Base-by-base conservation (phyloP, 2,113 vertebrate species). In the Pseudorectes ferrugineus region DNA sequence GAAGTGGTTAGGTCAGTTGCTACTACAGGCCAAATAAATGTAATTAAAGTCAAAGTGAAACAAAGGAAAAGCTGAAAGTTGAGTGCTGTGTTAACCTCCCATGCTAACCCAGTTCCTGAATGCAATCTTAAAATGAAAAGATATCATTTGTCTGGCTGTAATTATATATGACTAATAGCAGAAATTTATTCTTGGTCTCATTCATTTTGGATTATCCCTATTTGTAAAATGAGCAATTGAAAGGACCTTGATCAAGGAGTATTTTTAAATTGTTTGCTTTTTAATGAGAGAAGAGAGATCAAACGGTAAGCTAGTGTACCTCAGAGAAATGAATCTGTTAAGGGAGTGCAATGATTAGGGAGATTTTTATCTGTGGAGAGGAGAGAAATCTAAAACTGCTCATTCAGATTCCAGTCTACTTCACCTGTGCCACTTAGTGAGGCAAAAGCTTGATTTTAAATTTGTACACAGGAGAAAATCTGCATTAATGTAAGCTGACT, bases 241-340 rank as follows among this genome's bases (percentile, higher is more conserved):
- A 95, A 88, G 31, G 38, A 88, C 68, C 67, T 92, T 94, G 85
- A 89, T 93, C 79, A 90, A 94, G 75, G n/a, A 86, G 11, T 77
- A 29, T 77, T 85, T 89, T 92, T 77, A 90, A 94, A 93, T 93
- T 95, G 85, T 92, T 96, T 93, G 28, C 78, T 77, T 52, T 88
- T 96, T 89, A 93, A 85, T 85, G 86, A 91, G 43, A 80, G 55
- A 93, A 83, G 22, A 67, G 78, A 93, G 71, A 93, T 94, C 75
- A 94, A 92, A 67, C 1, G 2, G 66, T 80, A 83, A 80, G 68
- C 31, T 55, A 73, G 59, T 43, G 35, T 77, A 95, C 75, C 78
- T 90, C 80, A 91, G 59, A 93, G 57, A 95, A 96, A 96, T 67
- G 18, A 90, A 86, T 94, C 72, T 19, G 51, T 92, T 88, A 75